Evolutionary conservation across 2,113 vertebrate species (phyloP), one percentile per base, ranked within the genome.

Genomic region (Brachypteracias leptosomus): DNA sequence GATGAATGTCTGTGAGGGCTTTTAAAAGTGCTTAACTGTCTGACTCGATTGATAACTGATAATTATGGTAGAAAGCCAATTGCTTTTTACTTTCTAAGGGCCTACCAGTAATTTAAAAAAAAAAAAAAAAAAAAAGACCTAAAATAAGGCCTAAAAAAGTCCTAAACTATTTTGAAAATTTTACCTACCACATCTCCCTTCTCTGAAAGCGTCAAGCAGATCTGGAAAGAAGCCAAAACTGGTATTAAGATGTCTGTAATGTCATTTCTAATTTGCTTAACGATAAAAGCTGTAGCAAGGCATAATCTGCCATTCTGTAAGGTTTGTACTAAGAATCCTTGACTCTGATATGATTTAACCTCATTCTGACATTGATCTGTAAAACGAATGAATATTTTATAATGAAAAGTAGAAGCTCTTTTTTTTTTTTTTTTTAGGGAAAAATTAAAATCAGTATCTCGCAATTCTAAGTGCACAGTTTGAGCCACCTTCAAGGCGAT

Each of bases 371-470:
- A 65, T 9, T 75, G 35, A 71, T 78, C 66, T 82, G 77, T 92
- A 68, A 87, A 89, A 42, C 49, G 91, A 85, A 92, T 70, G 7
- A 87, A 70, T 94, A 87, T 87, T 91, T 92, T 82, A 72, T 72
- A 46, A 22, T 49, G 85, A 79, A 89, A 92, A 79, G 47, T 44
- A 54, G 57, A 85, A n/a, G n/a, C n/a, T n/a, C n/a, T n/a, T n/a
- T n/a, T n/a, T n/a, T n/a, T n/a, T n/a, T n/a, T n/a, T n/a, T n/a
- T n/a, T n/a, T n/a, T n/a, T n/a, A 3, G 7, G 7, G 2, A 0
- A 1, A 8, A 46, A 3, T 10, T 11, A 15, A 46, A 4, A 17
- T 46, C 19, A 31, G 22, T 33, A 6, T 49, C 46, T 84, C 0
- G 0, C 74, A 24, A 42, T 59, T 85, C 26, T 11, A 57, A 82